Evolutionary conservation across 1,140 invertebrate genomes (phyloP).

Genomic region (Magallana angulata): DNA sequence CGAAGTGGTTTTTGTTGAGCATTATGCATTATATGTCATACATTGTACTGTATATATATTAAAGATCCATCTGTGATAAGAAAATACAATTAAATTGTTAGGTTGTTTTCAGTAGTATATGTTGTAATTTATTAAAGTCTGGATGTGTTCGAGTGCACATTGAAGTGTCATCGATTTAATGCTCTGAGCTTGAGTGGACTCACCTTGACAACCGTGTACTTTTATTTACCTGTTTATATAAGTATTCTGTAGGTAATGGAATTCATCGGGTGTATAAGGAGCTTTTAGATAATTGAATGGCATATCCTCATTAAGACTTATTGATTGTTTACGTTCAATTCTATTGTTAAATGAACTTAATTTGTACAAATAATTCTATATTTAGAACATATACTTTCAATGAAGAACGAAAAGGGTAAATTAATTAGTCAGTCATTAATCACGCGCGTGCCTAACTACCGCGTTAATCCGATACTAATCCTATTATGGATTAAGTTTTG

Average conservation of each 20-base stretch:
- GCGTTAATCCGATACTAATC: not conserved
- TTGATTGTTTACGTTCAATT: not conserved
- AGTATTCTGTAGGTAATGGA: not conserved
- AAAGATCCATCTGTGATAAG: too few species aligned
- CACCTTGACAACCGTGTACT: not conserved
- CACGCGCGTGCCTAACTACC: slow-evolving; percentile 16
- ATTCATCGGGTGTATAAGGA: not conserved
- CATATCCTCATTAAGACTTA: not conserved
- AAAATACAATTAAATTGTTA: too few species aligned
- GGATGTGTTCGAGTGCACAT: too few species aligned
- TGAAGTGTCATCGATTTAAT: too few species aligned
- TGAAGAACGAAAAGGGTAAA: slow-evolving; percentile 10
- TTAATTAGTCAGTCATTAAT: slow-evolving; percentile 28
- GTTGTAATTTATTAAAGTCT: too few species aligned
- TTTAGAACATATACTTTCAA: not conserved
- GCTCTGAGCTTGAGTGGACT: too few species aligned
- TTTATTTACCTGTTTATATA: not conserved
- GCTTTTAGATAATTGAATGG: not conserved
- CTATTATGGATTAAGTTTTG: not conserved
- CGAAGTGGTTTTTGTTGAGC: too few species aligned
- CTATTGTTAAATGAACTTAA: not conserved
- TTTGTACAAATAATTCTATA: not conserved
- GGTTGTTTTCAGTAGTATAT: too few species aligned
- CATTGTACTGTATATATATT: too few species aligned
- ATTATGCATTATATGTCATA: too few species aligned